Evolutionary conservation across 1,140 invertebrate genomes (phyloP).

Genomic region (Calephelis virginiensis): DNA sequence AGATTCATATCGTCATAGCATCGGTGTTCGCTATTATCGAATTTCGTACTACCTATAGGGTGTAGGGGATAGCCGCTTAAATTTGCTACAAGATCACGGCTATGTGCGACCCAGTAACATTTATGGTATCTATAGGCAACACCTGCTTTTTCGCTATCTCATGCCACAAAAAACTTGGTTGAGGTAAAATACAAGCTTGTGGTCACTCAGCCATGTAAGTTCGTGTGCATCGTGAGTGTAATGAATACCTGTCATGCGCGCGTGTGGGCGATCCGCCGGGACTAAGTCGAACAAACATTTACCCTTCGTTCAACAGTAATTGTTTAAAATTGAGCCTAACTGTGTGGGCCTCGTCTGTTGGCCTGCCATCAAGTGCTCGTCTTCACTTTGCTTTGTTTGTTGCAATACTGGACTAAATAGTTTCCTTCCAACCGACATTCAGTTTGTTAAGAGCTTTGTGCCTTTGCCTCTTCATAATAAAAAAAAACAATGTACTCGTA

Average conservation of each 20-base stretch:
- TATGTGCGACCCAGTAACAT: too few species aligned
- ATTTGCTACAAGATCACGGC: too few species aligned
- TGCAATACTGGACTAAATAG: conserved; percentile 42
- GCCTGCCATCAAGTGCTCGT: conserved; percentile 32
- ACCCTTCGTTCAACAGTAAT: conserved; percentile 72
- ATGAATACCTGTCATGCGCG: conserved; percentile 73
- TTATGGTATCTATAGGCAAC: too few species aligned
- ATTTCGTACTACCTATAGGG: too few species aligned
- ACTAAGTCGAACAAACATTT: conserved; percentile 75
- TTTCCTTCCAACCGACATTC: not conserved
- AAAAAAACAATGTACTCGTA: not conserved
- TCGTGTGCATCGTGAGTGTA: conserved; percentile 61
- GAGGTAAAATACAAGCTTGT: not conserved
- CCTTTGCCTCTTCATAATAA: not conserved
- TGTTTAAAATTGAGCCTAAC: conserved; percentile 76
- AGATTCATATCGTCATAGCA: too few species aligned
- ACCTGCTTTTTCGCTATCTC: too few species aligned
- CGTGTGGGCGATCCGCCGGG: conserved; percentile 65
- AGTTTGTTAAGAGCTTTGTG: not conserved
- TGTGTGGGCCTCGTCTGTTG: conserved; percentile 69
- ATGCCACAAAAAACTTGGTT: too few species aligned
- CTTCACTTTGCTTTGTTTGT: conserved; percentile 52
- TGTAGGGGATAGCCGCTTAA: too few species aligned
- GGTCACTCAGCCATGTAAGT: conserved; percentile 3
- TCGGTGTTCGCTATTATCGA: too few species aligned